A percentile compares a stretch with the other conserved stretches of the same genome.
Evolutionary conservation across 2,113 vertebrate species (phyloP).

Genomic region (Microtus pennsylvanicus): DNA sequence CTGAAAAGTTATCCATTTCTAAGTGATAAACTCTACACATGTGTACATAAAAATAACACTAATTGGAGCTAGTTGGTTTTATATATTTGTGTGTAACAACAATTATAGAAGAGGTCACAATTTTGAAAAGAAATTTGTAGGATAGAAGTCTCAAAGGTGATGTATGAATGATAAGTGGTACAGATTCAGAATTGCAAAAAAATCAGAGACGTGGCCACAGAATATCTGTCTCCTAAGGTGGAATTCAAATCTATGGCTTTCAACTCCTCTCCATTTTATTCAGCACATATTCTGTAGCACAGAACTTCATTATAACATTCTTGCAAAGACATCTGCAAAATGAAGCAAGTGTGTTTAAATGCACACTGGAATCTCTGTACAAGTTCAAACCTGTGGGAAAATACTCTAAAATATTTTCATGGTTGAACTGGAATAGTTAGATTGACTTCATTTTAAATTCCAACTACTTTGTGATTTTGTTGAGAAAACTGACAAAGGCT

Average conservation of each 20-base stretch:
- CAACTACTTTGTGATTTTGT: not conserved
- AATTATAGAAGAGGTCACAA: not conserved
- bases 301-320: constrained; percentile 30
- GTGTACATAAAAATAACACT: not conserved
- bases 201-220: not conserved
- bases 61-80: not conserved
- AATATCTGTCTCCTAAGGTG: not conserved
- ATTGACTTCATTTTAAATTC: constrained; percentile 8
- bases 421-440: not conserved
- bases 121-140: not conserved
- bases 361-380: not conserved
- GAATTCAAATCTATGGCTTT: not conserved
- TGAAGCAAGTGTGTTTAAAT: not conserved
- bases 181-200: not conserved
- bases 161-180: not conserved
- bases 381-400: not conserved
- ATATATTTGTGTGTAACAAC: not conserved
- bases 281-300: not conserved
- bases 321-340: not conserved
- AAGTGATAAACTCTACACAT: not conserved
- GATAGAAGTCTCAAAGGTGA: not conserved
- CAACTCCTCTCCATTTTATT: not conserved
- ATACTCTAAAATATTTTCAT: not conserved
- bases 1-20: not conserved
- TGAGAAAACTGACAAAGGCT: not conserved